phyloP scores from a whole-genome alignment of 2,888 invertebrate species.

The Chaetogeoica ovagalla region DNA sequence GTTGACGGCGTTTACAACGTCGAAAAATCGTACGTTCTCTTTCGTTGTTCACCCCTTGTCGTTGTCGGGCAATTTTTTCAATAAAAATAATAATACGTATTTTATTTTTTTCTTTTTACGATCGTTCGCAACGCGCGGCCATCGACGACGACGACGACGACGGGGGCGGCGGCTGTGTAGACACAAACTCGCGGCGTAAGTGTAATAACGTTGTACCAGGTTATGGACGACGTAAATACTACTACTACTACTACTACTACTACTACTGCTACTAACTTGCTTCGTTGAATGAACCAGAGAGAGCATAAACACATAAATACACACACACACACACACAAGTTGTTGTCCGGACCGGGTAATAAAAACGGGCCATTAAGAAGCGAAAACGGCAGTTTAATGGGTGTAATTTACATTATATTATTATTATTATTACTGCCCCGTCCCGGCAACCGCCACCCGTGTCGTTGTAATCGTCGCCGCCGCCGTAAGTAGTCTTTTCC shows the following conservation, averaged over 20 bases:
- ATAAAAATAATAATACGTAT: too few species aligned
- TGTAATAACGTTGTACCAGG: slow-evolving; percentile 43
- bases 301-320: slow-evolving; percentile 22
- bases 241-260: slow-evolving; percentile 19
- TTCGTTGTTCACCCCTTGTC: slow-evolving; percentile 11
- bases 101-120: slow-evolving; percentile 25
- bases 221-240: slow-evolving; percentile 41
- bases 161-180: background rate
- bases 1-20: background rate
- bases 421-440: slow-evolving; percentile 26
- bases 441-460: slow-evolving; percentile 21
- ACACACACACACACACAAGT: slow-evolving; percentile 18
- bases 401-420: slow-evolving; percentile 45
- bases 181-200: slow-evolving; percentile 20
- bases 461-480: background rate
- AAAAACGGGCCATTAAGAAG: slow-evolving; percentile 53
- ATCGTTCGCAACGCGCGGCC: slow-evolving; percentile 26
- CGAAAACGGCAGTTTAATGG: slow-evolving; percentile 52
- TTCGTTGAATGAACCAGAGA: slow-evolving; percentile 38
- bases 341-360: slow-evolving; percentile 52
- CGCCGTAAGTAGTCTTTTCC: background rate
- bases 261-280: slow-evolving; percentile 17
- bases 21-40: slow-evolving; percentile 19
- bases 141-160: background rate
- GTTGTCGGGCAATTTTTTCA: too few species aligned